Percentiles rank a stretch among this genome's conserved stretches.
phyloP scores from a whole-genome alignment of 2,888 invertebrate species.

The Pristionchus maxplancki region DNA sequence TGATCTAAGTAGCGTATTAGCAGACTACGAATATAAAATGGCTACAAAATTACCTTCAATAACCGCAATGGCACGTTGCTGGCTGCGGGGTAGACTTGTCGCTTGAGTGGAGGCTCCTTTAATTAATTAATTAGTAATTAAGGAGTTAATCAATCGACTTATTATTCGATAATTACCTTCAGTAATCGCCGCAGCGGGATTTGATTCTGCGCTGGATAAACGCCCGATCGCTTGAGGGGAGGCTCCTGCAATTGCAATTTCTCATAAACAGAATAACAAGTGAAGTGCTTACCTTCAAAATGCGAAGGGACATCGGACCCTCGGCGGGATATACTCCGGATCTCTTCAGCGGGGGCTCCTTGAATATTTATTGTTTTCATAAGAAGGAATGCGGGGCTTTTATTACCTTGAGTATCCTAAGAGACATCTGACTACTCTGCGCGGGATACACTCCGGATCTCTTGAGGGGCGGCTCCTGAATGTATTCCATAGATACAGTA shows the following conservation, averaged over 20 bases:
- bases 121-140: neutral
- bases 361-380: neutral
- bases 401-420: neutral
- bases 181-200: neutral
- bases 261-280: neutral
- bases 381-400: neutral
- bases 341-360: conserved; percentile 38
- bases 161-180: too few relatives aligned
- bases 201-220: neutral
- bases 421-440: neutral
- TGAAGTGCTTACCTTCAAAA: neutral
- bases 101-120: conserved; percentile 34
- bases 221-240: neutral
- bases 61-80: neutral
- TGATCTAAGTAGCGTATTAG: neutral
- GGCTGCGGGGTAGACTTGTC: neutral
- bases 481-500: neutral
- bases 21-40: neutral
- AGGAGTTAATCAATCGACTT: neutral
- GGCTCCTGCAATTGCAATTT: neutral
- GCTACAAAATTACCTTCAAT: conserved; percentile 25
- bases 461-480: conserved; percentile 36
- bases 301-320: neutral
- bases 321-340: neutral
- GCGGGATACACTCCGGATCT: conserved; percentile 12